phyloP scores from a whole-genome alignment of 2,888 invertebrate species.

The Oligia strigilis region DNA sequence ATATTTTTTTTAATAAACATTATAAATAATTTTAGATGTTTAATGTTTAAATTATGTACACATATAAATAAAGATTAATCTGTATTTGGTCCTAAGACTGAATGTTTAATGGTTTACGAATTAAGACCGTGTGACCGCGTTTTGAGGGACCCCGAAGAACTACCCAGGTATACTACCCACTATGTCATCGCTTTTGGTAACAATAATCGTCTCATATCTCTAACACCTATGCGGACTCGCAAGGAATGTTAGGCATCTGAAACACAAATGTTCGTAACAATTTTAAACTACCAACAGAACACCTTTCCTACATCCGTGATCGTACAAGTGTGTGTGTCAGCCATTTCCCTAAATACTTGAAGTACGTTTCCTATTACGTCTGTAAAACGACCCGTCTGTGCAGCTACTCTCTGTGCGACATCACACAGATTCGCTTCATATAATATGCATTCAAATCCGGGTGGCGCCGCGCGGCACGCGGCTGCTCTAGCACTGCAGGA shows the following conservation, averaged over 20 bases:
- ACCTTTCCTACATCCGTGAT: neutral
- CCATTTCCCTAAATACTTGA: constrained; percentile 40
- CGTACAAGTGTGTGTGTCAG: constrained; percentile 1
- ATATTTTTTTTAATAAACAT: no score
- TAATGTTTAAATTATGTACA: no score
- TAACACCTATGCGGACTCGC: neutral
- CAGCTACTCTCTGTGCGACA: constrained; percentile 7
- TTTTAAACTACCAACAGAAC: neutral
- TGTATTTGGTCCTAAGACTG: no score
- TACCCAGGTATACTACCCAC: no score
- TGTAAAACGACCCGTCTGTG: constrained; percentile 24
- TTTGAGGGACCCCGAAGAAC: no score
- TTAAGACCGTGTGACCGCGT: no score
- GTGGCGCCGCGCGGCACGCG: constrained; percentile 31
- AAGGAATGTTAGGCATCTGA: neutral
- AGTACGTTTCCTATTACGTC: constrained; percentile 32
- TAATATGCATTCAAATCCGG: constrained; percentile 74
- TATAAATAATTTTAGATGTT: no score
- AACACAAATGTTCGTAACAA: neutral
- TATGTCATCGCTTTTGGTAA: neutral
- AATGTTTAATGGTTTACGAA: no score
- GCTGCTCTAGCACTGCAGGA: constrained; percentile 16
- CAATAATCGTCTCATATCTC: neutral
- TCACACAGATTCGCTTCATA: constrained; percentile 66
- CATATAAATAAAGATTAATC: no score